phyloP scores from a whole-genome alignment of 2,888 invertebrate species.

The Corythucha ciliata region DNA sequence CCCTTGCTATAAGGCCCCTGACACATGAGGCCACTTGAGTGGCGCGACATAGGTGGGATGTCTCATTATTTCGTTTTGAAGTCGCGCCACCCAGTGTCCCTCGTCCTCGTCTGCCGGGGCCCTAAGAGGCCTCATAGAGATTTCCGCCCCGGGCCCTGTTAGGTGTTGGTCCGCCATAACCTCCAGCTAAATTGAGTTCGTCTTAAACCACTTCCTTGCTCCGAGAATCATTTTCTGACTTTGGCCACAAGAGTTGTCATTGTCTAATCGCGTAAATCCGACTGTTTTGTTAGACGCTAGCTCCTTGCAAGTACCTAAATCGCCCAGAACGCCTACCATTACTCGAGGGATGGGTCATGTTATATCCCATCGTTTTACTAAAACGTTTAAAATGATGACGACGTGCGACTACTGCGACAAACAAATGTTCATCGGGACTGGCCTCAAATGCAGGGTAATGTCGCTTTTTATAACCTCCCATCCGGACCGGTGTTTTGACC shows the following conservation, averaged over 20 bases:
- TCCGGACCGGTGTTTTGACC: no score
- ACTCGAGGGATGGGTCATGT: conserved; percentile 76
- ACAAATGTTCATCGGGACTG: conserved; percentile 68
- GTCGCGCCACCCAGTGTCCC: no score
- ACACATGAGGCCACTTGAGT: no score
- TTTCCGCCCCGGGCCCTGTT: no score
- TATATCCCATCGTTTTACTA: conserved; percentile 82
- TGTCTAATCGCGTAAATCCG: neutral
- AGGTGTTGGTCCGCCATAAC: no score
- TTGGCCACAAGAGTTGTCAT: neutral
- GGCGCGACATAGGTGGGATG: no score
- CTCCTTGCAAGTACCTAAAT: conserved; percentile 35
- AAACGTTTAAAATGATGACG: conserved; percentile 78
- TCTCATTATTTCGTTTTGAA: no score
- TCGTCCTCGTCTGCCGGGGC: no score
- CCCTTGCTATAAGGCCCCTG: no score
- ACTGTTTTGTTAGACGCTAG: conserved; percentile 11
- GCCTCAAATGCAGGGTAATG: conserved; percentile 84
- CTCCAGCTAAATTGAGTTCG: no score
- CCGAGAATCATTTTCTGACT: neutral
- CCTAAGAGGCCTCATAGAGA: no score
- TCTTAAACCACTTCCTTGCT: neutral
- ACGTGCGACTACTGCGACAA: conserved; percentile 85
- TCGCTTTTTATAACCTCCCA: no score
- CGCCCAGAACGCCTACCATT: conserved; percentile 65